Evolutionary conservation across 2,797 vertebrate species (phyloP).

Genomic region (Anguilla megastoma): DNA sequence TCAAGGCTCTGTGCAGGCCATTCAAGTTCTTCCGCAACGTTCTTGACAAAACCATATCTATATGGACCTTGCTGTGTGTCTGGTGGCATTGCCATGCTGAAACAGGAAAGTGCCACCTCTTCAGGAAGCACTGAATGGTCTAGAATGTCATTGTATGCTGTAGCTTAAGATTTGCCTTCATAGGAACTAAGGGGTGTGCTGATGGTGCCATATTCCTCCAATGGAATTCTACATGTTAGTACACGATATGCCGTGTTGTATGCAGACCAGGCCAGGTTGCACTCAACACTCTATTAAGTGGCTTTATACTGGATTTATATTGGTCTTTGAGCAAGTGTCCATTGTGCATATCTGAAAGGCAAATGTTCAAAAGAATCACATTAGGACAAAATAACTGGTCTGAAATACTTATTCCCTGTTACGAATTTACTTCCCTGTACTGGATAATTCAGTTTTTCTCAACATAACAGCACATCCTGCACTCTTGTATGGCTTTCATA

Average conservation of each 20-base stretch:
- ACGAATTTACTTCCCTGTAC: not conserved
- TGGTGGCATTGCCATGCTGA: too few relatives aligned
- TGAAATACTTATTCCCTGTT: not conserved
- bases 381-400: not conserved
- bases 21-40: too few relatives aligned
- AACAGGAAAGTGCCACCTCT: too few relatives aligned
- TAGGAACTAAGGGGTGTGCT: too few relatives aligned
- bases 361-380: not conserved
- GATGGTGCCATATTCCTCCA: not conserved
- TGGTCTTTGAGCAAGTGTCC: not conserved
- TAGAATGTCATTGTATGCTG: too few relatives aligned
- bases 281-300: not conserved
- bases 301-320: not conserved
- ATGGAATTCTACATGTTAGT: not conserved
- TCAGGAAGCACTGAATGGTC: too few relatives aligned
- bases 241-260: not conserved
- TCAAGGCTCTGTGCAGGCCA: too few relatives aligned
- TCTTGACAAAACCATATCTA: too few relatives aligned
- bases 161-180: too few relatives aligned
- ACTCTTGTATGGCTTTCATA: not conserved
- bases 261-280: not conserved
- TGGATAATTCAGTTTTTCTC: not conserved
- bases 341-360: too few relatives aligned
- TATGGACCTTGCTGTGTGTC: too few relatives aligned
- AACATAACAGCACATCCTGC: not conserved